Evolutionary conservation across 2,888 invertebrate species (phyloP), one percentile per base, ranked within the genome.

Genomic region (Cheilosia soror): DNA sequence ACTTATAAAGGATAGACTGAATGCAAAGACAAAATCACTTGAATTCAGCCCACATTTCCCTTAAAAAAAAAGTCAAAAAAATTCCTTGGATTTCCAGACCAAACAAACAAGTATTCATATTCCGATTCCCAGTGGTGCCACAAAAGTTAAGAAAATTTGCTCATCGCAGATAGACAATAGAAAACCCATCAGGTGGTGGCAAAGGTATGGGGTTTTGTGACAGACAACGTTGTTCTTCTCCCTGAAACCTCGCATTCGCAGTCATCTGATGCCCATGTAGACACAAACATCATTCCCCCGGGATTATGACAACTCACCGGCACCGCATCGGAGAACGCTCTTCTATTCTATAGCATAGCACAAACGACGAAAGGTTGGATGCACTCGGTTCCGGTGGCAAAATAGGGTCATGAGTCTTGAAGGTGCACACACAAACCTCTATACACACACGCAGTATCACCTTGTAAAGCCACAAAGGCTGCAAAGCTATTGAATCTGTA

Each of bases 141-240:
- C 53, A 75, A 29, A 57, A 75, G 65, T 65, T 75, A 65, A 75
- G 75, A 65, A 75, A 75, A 75, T 75, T 66, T 75, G 65, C 57
- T 75, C 57, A 42, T 29, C 65, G 13, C 57, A 37, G 47, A 40
- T 57, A 75, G 65, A 75, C 75, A 75, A 75, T 65, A 53, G 65
- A n/a, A 65, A 37, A 73, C 57, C 75, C 49, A 58, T 65, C 75
- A 49, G 57, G 27, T 40, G 65, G 49, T 51, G 51, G 25, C 2
- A 2, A 20, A 20, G 20, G 20, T 20, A 20, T 20, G 2, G 25
- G 40, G 3, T 44, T n/a, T 13, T 11, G 5, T n/a, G 25, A 7
- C 25, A 55, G 68, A 44, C 53, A 20, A 11, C 7, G 13, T 33
- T 29, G 25, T 51, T 37, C 13, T 47, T 47, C 63, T 44, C 40